Evolutionary conservation across 2,888 invertebrate species (phyloP).

Genomic region (Phengaris arion): DNA sequence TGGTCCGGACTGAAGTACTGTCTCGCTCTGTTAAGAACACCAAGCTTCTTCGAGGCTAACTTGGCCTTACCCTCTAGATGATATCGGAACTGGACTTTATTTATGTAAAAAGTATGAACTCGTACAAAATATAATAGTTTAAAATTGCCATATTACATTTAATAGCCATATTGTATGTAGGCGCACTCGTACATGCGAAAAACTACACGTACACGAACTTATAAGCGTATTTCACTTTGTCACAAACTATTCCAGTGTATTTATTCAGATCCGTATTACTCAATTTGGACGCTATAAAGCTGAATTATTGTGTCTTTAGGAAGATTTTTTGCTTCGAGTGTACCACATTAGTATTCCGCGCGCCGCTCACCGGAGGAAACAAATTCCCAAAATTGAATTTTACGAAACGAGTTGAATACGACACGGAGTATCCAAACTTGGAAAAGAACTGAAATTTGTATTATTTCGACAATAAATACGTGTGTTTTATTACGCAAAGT

Average conservation of each 20-base stretch:
- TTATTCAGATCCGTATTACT: conserved; percentile 13
- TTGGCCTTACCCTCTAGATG: no score
- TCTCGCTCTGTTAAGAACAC: no score
- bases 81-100: no score
- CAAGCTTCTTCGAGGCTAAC: no score
- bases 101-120: no score
- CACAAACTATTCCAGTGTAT: conserved; percentile 14
- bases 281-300: conserved; percentile 18
- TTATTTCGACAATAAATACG: conserved; percentile 70
- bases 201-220: background rate
- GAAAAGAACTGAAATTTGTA: conserved; percentile 72
- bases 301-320: conserved; percentile 25
- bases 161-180: no score
- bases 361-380: conserved; percentile 73
- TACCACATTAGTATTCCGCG: conserved; percentile 69
- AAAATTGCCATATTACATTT: no score
- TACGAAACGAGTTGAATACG: conserved; percentile 79
- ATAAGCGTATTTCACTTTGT: background rate
- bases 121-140: no score
- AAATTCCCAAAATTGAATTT: conserved; percentile 80
- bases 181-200: background rate
- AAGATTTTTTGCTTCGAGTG: conserved; percentile 24
- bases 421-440: conserved; percentile 72
- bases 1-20: no score
- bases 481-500: conserved; percentile 37